A percentile compares a stretch with the other conserved stretches of the same genome.
Evolutionary conservation across 1,140 invertebrate species (phyloP).

Genomic region (Meteorus sp.): DNA sequence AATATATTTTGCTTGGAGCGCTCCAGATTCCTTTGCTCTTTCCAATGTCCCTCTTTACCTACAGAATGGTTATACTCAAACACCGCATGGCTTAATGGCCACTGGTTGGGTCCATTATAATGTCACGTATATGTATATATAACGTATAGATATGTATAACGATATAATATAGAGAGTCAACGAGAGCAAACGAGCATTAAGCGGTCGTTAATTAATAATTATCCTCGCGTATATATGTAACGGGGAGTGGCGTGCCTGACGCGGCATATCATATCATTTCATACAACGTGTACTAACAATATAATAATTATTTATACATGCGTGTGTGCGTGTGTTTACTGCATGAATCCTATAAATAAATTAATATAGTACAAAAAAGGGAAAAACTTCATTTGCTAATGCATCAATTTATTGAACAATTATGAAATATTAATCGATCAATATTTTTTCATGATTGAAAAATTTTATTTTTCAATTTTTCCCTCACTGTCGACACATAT

Average conservation of each 20-base stretch:
- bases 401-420: no score
- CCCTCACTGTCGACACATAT: no score
- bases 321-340: no score
- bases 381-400: no score
- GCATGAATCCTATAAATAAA: no score
- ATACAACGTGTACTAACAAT: not conserved
- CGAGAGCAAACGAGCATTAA: slow-evolving; percentile 21
- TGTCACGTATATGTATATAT: slow-evolving; percentile 25
- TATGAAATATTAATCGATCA: no score
- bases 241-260: slow-evolving; percentile 15
- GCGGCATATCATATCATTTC: no score
- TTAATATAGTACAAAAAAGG: no score
- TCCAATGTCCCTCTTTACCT: slow-evolving; percentile 3
- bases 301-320: not conserved
- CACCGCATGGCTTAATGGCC: slow-evolving; percentile 27
- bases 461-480: no score
- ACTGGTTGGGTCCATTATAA: slow-evolving; percentile 30
- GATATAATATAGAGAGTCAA: not conserved
- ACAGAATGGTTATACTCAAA: not conserved
- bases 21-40: slow-evolving; percentile 5
- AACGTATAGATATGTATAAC: not conserved
- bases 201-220: slow-evolving; percentile 34
- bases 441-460: no score
- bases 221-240: slow-evolving; percentile 5
- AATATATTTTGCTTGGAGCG: not conserved